Base-by-base conservation (phyloP, 2,797 vertebrate genomes). In the Darevskia mixta region DNA sequence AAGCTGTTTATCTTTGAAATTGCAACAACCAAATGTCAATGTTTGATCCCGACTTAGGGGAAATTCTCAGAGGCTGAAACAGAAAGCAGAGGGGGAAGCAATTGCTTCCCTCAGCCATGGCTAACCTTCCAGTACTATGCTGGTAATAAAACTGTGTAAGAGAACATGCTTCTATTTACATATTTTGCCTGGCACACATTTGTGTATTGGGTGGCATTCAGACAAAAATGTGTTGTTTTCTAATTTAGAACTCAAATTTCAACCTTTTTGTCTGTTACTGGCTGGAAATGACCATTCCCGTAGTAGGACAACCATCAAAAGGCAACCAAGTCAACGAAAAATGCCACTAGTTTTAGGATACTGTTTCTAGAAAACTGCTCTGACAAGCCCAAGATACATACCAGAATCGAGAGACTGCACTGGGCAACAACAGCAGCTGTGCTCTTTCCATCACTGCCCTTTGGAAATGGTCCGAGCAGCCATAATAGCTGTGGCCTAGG, bases 1-100 rank as follows among this genome's bases (percentile, higher is more conserved):
- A 75, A 86, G 11, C 29, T 85, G 25, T 87, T 90, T 87, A 61
- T 85, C 72, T 78, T 43, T 72, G 61, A 85, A 89, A 93, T 77
- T 55, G 88, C 29, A 79, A 43, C 32, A 88, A 90, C 43, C 86
- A 23, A 72, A 86, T 23, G 82, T 94, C 72, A 86, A 87, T 77
- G 2, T 0, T 72, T 67, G 79, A 9, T 58, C 91, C 73, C 89
- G 45, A 45, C 71, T 93, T 92, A 82, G 86, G 90, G 72, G 55
- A 93, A 90, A 89, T 38, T 79, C 81, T 85, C 84, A 84, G 79
- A 87, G 35, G 64, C 15, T 84, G 86, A 91, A 88, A 75, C 85
- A 77, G 0, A 83, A 89, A 92, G 88, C 8, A 29, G 23, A 49
- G 27, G 79, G 86, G 76, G 69, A 45, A 4, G 45, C 0, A 84